Evolutionary conservation across 2,888 invertebrate species (phyloP), one percentile per base, ranked within the genome.

Genomic region (Sarcophaga carnaria): DNA sequence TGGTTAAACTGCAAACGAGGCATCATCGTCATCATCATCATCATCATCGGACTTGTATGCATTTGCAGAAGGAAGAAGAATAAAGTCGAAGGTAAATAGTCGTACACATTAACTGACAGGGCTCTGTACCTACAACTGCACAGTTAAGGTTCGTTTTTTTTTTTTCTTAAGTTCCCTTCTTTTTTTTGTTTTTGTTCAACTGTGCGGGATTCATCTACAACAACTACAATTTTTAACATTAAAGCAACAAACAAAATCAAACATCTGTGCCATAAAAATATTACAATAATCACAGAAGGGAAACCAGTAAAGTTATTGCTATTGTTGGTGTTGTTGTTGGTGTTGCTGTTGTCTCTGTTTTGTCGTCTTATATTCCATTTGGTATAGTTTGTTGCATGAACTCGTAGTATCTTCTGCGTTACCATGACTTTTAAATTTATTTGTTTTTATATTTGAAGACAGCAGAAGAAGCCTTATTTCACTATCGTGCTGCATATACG

Each of bases 211-310:
- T 77, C 69, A 69, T 60, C 49, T 27, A 37, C 72, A 72, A 54
- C 49, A 67, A 82, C 76, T n/a, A 83, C 67, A 75, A 70, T 37
- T 37, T 37, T 37, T 37, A 37, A 37, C 54, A 54, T 14, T 54
- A 54, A 54, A 14, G 17, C 54, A 64, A 77, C 8, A 37, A 37
- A 37, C 37, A 78, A 81, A 87, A 84, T 87, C 84, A 84, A 87
- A 87, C 88, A 88, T 88, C 87, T 88, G 88, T 88, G 80, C 86
- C 83, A 88, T 88, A 88, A 87, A 80, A 54, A 80, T 84, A 84
- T 85, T 72, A 82, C 72, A 82, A 76, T 47, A 83, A 78, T 77
- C 80, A 75, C 70, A 83, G 84, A 83, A 71, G 78, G 67, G 64
- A 70, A 80, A 77, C 67, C 66, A 77, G 66, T 12, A 82, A 83